Conservation (phyloP, 1,140 invertebrate genomes). For the Mesaphorura yosii region DNA sequence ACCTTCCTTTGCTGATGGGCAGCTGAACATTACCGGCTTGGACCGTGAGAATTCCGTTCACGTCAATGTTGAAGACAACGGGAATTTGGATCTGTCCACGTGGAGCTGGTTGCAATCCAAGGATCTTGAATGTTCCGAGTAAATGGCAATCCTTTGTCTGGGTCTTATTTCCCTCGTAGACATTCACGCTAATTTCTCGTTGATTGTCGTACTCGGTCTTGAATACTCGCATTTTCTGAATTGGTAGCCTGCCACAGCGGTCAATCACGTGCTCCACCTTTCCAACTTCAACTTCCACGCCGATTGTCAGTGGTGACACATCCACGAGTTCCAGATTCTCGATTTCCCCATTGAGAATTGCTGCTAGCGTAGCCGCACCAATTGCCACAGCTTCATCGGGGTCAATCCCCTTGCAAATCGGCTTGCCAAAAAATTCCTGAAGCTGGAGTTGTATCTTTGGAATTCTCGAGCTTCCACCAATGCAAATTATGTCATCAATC, state of each 20-base stretch:
- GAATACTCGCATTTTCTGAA: slow-evolving; percentile 33
- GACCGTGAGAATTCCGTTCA: too few relatives aligned
- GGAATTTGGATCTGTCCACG: too few relatives aligned
- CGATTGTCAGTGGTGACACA: slow-evolving; percentile 33
- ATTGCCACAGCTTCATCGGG: slow-evolving; percentile 47
- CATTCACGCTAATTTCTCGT: slow-evolving; percentile 35
- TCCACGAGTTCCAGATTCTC: too few relatives aligned
- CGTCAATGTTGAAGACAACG: too few relatives aligned
- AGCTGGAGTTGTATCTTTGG: slow-evolving; percentile 1
- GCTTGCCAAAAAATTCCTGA: neutral
- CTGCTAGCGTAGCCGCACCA: slow-evolving; percentile 39
- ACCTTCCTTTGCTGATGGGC: too few relatives aligned
- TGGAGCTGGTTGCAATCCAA: too few relatives aligned
- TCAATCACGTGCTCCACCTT: slow-evolving; percentile 37
- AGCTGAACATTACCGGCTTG: too few relatives aligned
- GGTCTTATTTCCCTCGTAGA: slow-evolving; percentile 38
- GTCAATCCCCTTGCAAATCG: slow-evolving; percentile 35
- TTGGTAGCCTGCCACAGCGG: slow-evolving; percentile 35
- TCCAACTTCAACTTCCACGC: slow-evolving; percentile 33
- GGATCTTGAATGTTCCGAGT: slow-evolving; percentile 47
- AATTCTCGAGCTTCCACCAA: neutral
- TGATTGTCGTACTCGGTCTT: slow-evolving; percentile 38
- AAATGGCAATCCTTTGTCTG: slow-evolving; percentile 39
- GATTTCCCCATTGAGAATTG: slow-evolving; percentile 33
- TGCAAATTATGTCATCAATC: neutral